phyloP scores from a whole-genome alignment of 2,888 invertebrate genomes.

The Papilio demoleus region DNA sequence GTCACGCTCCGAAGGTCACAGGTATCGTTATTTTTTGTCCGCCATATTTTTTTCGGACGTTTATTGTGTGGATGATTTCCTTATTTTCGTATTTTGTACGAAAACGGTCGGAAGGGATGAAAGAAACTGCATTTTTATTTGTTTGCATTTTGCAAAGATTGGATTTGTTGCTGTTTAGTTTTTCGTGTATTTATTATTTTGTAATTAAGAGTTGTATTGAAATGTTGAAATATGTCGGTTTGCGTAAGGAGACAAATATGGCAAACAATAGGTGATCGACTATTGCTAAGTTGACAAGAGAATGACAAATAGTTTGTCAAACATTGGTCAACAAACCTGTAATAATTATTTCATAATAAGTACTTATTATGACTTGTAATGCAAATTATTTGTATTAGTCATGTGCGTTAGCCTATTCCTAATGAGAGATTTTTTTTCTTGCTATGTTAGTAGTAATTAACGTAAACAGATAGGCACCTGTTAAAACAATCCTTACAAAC shows the following conservation, averaged over 20 bases:
- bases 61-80: conserved; percentile 28
- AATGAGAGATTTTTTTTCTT: no score
- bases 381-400: no score
- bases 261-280: conserved; percentile 41
- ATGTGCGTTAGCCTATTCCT: no score
- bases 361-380: no score
- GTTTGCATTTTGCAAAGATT: not conserved
- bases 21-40: conserved; percentile 48
- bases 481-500: no score
- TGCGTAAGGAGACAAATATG: conserved; percentile 40
- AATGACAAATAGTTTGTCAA: conserved; percentile 30
- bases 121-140: conserved; percentile 9
- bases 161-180: not conserved
- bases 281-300: conserved; percentile 13
- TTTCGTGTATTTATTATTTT: not conserved
- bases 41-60: conserved; percentile 33
- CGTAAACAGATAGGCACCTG: no score
- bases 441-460: no score
- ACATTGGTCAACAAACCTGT: conserved; percentile 6
- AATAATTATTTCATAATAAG: not conserved
- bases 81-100: conserved; percentile 27
- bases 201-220: not conserved
- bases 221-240: conserved; percentile 31
- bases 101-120: not conserved
- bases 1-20: conserved; percentile 57